Evolutionary conservation across 2,888 invertebrate genomes (phyloP), one percentile per base, ranked within the genome.

Genomic region (Rhyacophila evoluta): DNA sequence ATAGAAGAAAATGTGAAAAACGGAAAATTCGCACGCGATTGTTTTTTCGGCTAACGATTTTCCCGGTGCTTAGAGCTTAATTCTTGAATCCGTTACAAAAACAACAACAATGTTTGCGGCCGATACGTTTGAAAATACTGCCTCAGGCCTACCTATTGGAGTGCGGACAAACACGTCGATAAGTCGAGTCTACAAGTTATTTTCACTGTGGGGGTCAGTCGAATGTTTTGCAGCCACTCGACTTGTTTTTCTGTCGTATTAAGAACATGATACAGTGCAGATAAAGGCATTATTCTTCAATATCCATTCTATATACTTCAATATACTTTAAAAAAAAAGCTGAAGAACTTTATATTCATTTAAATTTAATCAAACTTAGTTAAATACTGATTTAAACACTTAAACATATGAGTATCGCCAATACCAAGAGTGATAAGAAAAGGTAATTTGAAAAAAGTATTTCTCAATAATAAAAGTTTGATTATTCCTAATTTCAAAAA

Each of bases 81-180:
- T 55, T 55, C 55, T 10, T 25, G 55, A 25, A 55, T 55, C 55
- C 55, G 55, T 55, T 55, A 55, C 55, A 55, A 55, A 55, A 55
- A 55, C 25, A 55, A 55, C 55, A 55, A 55, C 55, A 55, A 19
- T 55, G 55, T 55, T 55, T 55, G 55, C 25, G 55, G 19, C 55
- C 55, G 55, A 19, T 55, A 55, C 55, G 55, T 55, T 55, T 55
- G 55, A 55, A 55, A 55, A 55, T 25, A 55, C 55, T 55, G 55
- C 55, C 55, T 55, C 2, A 2, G 55, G 55, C 55, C 25, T n/a
- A 19, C 55, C 29, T 33, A 33, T 33, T 33, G 29, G 55, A 55
- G 55, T 25, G 55, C 15, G 55, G 55, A 55, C 55, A 55, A 55
- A 55, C 55, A 55, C 55, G 55, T 55, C 55, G 55, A 55, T 19